These are phyloP conservation scores for Garrulus glandarius DNA, from an alignment of 2,797 vertebrate genomes.

Conservation along the genomic window DNA sequence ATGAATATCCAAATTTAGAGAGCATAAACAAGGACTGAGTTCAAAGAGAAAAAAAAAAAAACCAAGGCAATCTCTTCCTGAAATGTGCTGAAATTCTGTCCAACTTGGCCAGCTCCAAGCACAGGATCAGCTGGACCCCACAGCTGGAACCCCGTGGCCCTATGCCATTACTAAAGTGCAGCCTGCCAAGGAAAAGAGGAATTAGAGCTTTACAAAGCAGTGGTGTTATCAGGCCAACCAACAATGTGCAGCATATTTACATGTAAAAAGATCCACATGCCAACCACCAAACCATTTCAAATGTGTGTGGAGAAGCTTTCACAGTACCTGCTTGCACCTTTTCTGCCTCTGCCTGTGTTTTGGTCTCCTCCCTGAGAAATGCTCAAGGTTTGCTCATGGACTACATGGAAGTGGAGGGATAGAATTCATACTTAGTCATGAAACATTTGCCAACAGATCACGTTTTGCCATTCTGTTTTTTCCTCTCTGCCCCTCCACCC, in stretches of 20 bases:
- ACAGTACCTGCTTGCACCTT: slow-evolving; percentile 50
- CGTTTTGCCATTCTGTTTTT: slow-evolving; percentile 69
- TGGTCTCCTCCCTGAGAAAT: neutral
- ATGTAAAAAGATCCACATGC: slow-evolving; percentile 28
- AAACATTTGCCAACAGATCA: slow-evolving; percentile 65
- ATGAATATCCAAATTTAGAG: neutral
- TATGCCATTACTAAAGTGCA: neutral
- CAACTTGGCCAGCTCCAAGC: neutral
- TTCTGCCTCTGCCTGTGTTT: slow-evolving; percentile 53
- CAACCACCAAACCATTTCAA: slow-evolving; percentile 52
- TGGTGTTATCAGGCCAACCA: neutral
- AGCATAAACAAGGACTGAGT: neutral
- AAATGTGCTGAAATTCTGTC: neutral
- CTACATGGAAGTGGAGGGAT: slow-evolving; percentile 48
- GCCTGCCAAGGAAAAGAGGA: neutral
- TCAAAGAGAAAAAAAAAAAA: neutral
- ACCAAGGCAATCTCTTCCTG: neutral
- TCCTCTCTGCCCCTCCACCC: slow-evolving; percentile 18
- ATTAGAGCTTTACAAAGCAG: neutral
- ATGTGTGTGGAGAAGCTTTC: slow-evolving; percentile 47
- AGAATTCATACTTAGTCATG: slow-evolving; percentile 68
- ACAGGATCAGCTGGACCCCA: neutral
- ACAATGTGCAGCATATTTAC: neutral
- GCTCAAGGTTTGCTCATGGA: slow-evolving; percentile 22
- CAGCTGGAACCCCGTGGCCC: neutral